Conservation (phyloP, 2,113 vertebrate genomes). For the Semnopithecus entellus region DNA sequence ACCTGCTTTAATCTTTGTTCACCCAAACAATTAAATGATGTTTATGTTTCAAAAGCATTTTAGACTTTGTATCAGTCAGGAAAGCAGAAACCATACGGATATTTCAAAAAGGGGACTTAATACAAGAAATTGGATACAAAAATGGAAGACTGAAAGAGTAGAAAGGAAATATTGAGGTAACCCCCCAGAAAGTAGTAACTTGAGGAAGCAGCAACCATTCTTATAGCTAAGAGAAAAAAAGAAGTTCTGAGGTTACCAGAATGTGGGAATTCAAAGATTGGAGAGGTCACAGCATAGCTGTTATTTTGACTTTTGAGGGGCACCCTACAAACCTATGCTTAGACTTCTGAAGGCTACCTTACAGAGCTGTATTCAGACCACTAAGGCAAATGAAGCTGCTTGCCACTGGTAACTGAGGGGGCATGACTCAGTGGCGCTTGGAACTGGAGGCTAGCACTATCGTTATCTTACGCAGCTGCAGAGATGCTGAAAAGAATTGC, state of each 20-base stretch:
- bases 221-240: background rate
- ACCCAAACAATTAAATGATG: background rate
- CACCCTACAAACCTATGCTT: background rate
- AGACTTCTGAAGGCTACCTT: background rate
- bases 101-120: conserved; percentile 9
- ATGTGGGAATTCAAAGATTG: background rate
- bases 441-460: background rate
- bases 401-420: background rate
- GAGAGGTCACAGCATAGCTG: background rate
- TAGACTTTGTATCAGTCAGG: conserved; percentile 10
- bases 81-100: background rate
- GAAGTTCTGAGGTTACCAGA: background rate
- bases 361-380: background rate
- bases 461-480: background rate
- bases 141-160: conserved; percentile 6
- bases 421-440: background rate
- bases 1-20: background rate
- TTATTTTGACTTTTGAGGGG: background rate
- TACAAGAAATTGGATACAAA: background rate
- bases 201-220: background rate
- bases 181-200: background rate
- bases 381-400: background rate
- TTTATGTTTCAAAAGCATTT: conserved; percentile 16
- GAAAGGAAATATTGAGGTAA: background rate
- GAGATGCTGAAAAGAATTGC: background rate